Base-by-base conservation (phyloP, 1,140 invertebrate genomes). In the Drosophila miranda region DNA sequence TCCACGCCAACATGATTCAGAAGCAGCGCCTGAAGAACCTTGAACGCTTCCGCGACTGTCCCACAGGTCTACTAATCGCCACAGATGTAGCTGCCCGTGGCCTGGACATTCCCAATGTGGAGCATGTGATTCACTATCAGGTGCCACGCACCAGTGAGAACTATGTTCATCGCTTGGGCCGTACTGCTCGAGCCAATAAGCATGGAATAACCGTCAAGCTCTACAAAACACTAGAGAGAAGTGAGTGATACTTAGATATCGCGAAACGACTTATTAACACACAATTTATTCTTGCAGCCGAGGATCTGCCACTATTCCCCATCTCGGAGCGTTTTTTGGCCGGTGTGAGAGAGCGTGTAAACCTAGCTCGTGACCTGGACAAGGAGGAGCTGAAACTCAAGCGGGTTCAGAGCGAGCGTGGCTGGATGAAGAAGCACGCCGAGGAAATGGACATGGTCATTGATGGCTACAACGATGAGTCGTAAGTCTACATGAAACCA, bases 91-190 rank as follows among this genome's bases (percentile, higher is more conserved):
- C 98, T 11, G 98, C 99, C 0, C 93, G 99, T 68, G 99, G 99
- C 44, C 92, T 99, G 26, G 99, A 99, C 92, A 99, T 99, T 89
- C 96, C 97, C 5, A 94, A 95, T 86, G 95, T 99, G 2, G 94
- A 99, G 74, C 97, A 99, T 91, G 98, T 99, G 3, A 95, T 99
- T 78, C 99, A 99, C 91, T 99, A 99, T 92, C 98, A 99, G 92
- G 89, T 90, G 6, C 98, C 99, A 0, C 93, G 95, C 81, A 99
- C 98, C 14, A 96, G 96, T 30, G 98, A 99, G 93, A 95, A 95
- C 90, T 99, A 99, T 91, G 95, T 99, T 1, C 99, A 99, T 91
- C 93, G 99, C 54, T 99, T 97, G 92, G 99, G 99, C 0, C 93
- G 99, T 62, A 99, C 99, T 7, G 99, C 98, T 0, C 92, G 99